Conservation (phyloP, 2,797 vertebrate species). For the Allobates femoralis region DNA sequence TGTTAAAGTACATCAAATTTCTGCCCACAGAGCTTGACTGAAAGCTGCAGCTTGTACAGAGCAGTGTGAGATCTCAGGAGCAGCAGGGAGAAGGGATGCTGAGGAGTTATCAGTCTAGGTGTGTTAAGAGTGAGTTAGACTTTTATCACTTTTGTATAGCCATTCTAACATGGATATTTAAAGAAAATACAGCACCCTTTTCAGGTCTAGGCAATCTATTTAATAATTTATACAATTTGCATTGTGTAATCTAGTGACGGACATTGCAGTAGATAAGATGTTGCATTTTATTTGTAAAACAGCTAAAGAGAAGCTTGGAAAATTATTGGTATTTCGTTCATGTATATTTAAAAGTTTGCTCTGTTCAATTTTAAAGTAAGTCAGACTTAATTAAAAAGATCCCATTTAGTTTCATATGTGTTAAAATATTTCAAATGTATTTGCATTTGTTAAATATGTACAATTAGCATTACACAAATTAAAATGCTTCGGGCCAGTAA, state of each 20-base stretch:
- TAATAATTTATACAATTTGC: too few species aligned
- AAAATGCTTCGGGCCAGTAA: constrained; percentile 48
- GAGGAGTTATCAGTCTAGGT: too few species aligned
- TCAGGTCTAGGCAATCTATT: too few species aligned
- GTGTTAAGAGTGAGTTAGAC: too few species aligned
- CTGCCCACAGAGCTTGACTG: too few species aligned
- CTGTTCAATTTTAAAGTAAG: not conserved
- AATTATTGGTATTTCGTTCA: constrained; percentile 5
- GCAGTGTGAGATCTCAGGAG: too few species aligned
- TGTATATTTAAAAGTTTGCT: constrained; percentile 5
- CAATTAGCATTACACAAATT: constrained; percentile 55
- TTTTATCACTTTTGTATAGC: too few species aligned
- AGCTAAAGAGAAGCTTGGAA: not conserved
- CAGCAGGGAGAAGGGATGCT: too few species aligned
- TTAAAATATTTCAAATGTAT: constrained; percentile 44
- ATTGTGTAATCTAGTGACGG: not conserved
- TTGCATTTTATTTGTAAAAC: not conserved
- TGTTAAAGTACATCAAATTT: too few species aligned
- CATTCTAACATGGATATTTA: too few species aligned
- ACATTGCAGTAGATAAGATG: not conserved
- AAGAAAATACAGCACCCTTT: too few species aligned
- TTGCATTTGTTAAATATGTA: constrained; percentile 45
- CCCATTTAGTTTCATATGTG: constrained; percentile 29
- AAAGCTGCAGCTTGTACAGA: too few species aligned
- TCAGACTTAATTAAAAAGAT: constrained; percentile 34